Base-by-base conservation (phyloP, 30 jellyfish, hydroid and myxozoan genomes). In the Aurelia aurita region DNA sequence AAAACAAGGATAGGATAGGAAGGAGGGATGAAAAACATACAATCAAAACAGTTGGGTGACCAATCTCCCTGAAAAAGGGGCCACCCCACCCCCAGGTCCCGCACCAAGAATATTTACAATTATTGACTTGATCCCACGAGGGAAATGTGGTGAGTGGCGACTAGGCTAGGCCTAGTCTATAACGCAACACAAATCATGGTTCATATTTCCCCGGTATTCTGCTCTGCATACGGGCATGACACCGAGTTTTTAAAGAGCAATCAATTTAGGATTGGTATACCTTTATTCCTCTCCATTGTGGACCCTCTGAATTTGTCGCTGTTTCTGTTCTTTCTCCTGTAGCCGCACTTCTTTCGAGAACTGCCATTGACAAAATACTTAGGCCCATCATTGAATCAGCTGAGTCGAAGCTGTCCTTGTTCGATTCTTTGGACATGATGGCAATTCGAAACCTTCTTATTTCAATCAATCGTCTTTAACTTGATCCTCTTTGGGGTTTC, bases 201-300 rank as follows among this genome's bases (percentile, higher is more conserved):
- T n/a, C n/a, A n/a, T n/a, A n/a, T n/a, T 55, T 0, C 6, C 27
- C 27, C 10, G 1, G 7, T 4, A 55, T 55, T 9, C 29, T 20
- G 69, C 15, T 22, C 15, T 57, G 29, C 29, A n/a, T 0, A 55
- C 27, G 0, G 0, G 6, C 6, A 58, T 7, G 69, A 2, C 31
- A n/a, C 12, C 27, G 14, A 11, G 22, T 58, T 10, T 8, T 58
- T 58, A 31, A 32, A 16, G 47, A 3, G 31, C n/a, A 14, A 16
- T 5, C 0, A 61, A 61, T 16, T 7, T 9, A 61, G 35, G 18
- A 3, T 61, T 19, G 47, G 31, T 61, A 22, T 61, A 61, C 73
- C 73, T 61, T 61, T 3, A 61, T 61, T 15, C 51, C 73, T 61
- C 51, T 32, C 73, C 73, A 61, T 61, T 61, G 73, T 13, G 73